Evolutionary conservation across 2,797 vertebrate species (phyloP).

Genomic region (Streptopelia turtur): DNA sequence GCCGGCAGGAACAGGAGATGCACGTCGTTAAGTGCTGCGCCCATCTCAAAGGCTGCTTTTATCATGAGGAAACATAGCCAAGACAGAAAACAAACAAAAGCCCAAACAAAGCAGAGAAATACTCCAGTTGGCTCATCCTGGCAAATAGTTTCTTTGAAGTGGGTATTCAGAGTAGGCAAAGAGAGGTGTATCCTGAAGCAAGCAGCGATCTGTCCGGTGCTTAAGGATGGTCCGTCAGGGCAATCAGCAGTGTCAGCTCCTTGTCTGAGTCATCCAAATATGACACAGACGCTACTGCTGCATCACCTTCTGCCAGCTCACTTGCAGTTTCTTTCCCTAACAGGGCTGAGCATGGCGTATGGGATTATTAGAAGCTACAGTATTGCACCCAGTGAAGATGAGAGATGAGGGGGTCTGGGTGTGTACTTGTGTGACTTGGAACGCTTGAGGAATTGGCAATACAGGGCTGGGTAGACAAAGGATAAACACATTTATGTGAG

Average conservation of each 20-base stretch:
- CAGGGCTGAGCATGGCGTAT: fast-evolving
- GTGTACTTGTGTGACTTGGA: fast-evolving
- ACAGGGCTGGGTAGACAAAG: not conserved
- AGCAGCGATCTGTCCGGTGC: fast-evolving
- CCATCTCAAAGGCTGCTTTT: slow-evolving; percentile 27
- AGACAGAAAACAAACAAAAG: slow-evolving; percentile 15
- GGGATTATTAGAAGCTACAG: not conserved
- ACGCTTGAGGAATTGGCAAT: not conserved
- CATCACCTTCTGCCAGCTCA: not conserved
- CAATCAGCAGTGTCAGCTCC: not conserved
- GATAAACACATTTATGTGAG: not conserved
- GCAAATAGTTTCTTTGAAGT: not conserved
- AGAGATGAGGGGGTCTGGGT: not conserved
- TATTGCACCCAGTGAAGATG: fast-evolving
- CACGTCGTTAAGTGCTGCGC: fast-evolving
- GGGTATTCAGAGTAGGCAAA: not conserved
- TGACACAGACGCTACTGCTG: not conserved
- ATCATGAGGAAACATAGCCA: not conserved
- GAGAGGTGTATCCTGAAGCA: not conserved
- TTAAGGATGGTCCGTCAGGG: not conserved
- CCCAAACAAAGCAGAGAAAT: not conserved
- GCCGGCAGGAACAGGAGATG: not conserved
- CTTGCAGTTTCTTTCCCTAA: not conserved
- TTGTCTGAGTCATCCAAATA: fast-evolving
- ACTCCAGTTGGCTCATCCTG: not conserved